phyloP scores from a whole-genome alignment of 1,140 invertebrate genomes.

The Saccostrea cuccullata region DNA sequence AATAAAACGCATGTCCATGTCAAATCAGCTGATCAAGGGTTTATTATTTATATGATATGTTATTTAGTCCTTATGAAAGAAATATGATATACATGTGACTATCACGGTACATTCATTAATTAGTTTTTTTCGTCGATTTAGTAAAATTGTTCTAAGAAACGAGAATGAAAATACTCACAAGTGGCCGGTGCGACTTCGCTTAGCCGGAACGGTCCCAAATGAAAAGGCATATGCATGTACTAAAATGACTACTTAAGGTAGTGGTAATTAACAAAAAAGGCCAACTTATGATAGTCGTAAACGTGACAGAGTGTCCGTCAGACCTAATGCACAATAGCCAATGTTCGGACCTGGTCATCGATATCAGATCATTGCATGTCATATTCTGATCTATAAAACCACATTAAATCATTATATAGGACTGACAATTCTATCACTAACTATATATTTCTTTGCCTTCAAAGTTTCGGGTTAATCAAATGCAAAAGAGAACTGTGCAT shows the following conservation, averaged over 20 bases:
- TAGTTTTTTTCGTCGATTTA: too few species aligned
- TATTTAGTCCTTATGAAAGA: too few species aligned
- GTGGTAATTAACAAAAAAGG: not conserved
- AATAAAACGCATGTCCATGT: too few species aligned
- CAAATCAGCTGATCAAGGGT: too few species aligned
- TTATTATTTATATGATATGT: too few species aligned
- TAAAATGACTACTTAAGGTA: not conserved
- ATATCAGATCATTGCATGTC: constrained; percentile 12
- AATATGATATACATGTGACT: too few species aligned
- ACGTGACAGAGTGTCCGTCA: constrained; percentile 17
- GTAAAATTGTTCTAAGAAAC: too few species aligned
- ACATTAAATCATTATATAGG: not conserved
- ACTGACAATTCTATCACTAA: not conserved
- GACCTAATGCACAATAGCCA: not conserved
- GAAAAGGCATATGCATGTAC: not conserved
- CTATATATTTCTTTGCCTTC: not conserved
- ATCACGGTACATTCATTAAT: too few species aligned
- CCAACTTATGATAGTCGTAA: constrained; percentile 6
- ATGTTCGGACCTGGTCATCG: not conserved
- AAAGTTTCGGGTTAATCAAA: not conserved
- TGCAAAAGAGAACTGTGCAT: not conserved
- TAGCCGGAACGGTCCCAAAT: not conserved
- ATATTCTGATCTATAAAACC: constrained; percentile 13
- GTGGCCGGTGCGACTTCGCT: not conserved
- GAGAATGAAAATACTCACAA: not conserved